Evolutionary conservation across 2,113 vertebrate genomes (phyloP).

Genomic region (Microcebus lehilahytsara): DNA sequence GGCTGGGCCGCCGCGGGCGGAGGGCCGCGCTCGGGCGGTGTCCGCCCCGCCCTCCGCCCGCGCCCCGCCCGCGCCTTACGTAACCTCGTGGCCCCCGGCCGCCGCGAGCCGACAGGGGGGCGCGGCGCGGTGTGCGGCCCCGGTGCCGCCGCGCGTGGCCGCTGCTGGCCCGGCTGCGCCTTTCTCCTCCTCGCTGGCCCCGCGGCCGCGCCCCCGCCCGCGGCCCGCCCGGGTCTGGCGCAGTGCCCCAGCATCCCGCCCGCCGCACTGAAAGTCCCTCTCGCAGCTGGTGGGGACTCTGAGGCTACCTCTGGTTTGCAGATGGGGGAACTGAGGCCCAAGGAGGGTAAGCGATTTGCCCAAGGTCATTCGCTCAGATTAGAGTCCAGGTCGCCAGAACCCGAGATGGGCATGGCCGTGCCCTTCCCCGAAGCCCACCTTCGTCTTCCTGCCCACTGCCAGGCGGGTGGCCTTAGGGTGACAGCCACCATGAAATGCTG

Average conservation of each 20-base stretch:
- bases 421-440: background rate
- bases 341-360: background rate
- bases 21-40: constrained; percentile 32
- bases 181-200: background rate
- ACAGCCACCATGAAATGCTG: background rate
- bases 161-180: background rate
- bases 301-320: background rate
- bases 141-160: background rate
- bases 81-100: constrained; percentile 57
- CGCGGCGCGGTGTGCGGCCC: background rate
- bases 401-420: background rate
- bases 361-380: constrained; percentile 27
- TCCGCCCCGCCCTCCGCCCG: background rate
- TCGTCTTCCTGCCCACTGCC: background rate
- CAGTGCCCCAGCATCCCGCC: background rate
- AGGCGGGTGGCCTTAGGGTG: background rate
- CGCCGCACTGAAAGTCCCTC: background rate
- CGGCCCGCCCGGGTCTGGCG: background rate
- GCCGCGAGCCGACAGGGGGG: background rate
- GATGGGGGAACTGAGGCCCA: background rate
- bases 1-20: background rate
- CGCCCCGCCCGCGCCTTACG: constrained; percentile 41
- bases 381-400: background rate
- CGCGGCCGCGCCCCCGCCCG: background rate
- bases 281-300: background rate